Evolutionary conservation across 2,113 vertebrate species (phyloP).

Genomic region (Phaethornis superciliosus): DNA sequence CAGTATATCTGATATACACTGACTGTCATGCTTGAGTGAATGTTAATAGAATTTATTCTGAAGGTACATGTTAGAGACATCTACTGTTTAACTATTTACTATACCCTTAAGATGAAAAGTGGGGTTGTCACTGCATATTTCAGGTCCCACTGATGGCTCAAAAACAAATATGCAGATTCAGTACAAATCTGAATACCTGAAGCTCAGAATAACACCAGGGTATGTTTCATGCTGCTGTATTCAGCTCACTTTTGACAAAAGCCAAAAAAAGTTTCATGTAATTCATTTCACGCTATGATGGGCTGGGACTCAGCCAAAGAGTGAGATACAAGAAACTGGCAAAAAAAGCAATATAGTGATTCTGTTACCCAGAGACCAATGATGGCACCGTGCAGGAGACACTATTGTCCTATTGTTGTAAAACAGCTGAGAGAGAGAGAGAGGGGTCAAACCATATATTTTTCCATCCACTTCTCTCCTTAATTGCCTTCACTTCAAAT

Average conservation of each 20-base stretch:
- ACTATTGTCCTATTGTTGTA: constrained; percentile 67
- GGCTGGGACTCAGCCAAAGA: constrained; percentile 77
- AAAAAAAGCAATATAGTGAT: constrained; percentile 72
- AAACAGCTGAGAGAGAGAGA: constrained; percentile 65
- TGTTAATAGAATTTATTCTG: constrained; percentile 85
- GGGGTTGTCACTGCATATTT: constrained; percentile 73
- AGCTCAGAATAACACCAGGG: constrained; percentile 57
- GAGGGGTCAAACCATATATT: constrained; percentile 69
- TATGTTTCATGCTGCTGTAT: constrained; percentile 66
- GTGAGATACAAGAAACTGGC: constrained; percentile 73
- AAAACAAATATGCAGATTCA: constrained; percentile 75
- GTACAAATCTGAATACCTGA: constrained; percentile 64
- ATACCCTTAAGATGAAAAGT: constrained; percentile 79
- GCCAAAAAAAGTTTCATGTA: constrained; percentile 77
- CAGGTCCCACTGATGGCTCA: constrained; percentile 67
- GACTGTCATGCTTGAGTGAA: constrained; percentile 84
- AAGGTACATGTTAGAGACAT: constrained; percentile 82
- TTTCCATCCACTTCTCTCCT: constrained; percentile 69
- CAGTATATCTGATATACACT: constrained; percentile 84
- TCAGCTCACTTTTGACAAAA: constrained; percentile 77
- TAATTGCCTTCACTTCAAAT: constrained; percentile 81
- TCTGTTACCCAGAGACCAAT: constrained; percentile 70
- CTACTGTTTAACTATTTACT: constrained; percentile 82
- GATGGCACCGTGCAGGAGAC: constrained; percentile 70
- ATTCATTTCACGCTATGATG: constrained; percentile 80